phyloP scores from a whole-genome alignment of 2,113 vertebrate species.

The Aspiorhynchus laticeps region DNA sequence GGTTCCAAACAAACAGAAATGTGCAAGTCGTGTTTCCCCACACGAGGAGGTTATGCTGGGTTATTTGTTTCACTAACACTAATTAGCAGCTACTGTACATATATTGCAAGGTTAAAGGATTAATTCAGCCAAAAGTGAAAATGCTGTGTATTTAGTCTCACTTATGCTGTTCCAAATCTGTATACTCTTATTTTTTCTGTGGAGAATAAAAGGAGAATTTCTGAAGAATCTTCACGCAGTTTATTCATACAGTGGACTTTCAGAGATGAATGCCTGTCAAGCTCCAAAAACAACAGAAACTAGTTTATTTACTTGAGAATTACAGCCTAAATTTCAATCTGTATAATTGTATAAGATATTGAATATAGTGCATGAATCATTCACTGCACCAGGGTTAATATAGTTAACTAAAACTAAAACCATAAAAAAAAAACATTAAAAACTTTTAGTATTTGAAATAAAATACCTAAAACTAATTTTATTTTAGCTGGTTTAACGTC shows the following conservation, averaged over 20 bases:
- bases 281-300: not conserved
- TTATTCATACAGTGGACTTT: not conserved
- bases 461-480: no score
- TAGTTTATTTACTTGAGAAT: not conserved
- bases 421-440: no score
- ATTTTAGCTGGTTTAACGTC: no score
- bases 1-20: slow-evolving; percentile 78
- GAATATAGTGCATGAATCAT: not conserved
- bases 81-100: slow-evolving; percentile 75
- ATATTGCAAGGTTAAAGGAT: slow-evolving; percentile 79
- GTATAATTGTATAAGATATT: not conserved
- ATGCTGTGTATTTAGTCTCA: not conserved
- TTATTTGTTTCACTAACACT: slow-evolving; percentile 76
- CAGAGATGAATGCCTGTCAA: not conserved
- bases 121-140: slow-evolving; percentile 19
- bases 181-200: not conserved
- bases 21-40: slow-evolving; percentile 79
- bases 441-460: no score
- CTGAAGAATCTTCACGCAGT: not conserved
- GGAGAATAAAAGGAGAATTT: not conserved
- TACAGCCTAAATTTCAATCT: not conserved
- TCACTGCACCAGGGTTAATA: not conserved
- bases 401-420: no score
- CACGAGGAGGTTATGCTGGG: slow-evolving; percentile 74
- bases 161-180: not conserved